phyloP scores from a whole-genome alignment of 2,797 vertebrate genomes.

The Falco berigora region DNA sequence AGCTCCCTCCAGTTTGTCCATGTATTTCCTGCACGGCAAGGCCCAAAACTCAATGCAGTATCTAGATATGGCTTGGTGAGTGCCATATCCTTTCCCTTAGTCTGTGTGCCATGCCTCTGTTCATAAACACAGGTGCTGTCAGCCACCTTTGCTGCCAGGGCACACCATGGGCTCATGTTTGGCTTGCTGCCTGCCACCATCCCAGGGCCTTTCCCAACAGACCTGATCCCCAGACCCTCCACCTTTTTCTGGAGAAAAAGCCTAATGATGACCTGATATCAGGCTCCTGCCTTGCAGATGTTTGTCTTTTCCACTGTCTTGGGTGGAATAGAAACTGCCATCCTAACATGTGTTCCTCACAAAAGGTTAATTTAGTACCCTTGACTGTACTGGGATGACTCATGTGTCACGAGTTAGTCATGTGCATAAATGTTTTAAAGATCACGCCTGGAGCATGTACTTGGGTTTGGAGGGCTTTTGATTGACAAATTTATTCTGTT shows the following conservation, averaged over 20 bases:
- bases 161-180: fast-evolving
- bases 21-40: neutral
- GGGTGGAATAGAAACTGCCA: neutral
- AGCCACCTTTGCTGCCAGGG: neutral
- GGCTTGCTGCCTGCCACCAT: neutral
- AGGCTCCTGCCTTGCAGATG: neutral
- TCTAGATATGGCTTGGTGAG: neutral
- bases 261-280: neutral
- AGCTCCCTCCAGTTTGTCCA: neutral
- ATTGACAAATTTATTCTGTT: constrained; percentile 64
- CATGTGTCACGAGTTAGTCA: constrained; percentile 31
- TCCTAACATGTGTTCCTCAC: neutral
- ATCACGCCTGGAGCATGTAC: constrained; percentile 45
- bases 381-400: constrained; percentile 30
- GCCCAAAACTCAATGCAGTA: fast-evolving
- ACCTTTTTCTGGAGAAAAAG: neutral
- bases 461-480: constrained; percentile 46
- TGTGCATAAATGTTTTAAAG: constrained; percentile 57
- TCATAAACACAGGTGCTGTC: neutral
- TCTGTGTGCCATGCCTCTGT: neutral
- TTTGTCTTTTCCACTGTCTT: neutral
- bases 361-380: constrained; percentile 26
- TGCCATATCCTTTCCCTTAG: neutral
- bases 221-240: neutral
- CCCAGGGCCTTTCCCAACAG: neutral